phyloP scores from a whole-genome alignment of 2,888 invertebrate species.

The Hipparchia semele region DNA sequence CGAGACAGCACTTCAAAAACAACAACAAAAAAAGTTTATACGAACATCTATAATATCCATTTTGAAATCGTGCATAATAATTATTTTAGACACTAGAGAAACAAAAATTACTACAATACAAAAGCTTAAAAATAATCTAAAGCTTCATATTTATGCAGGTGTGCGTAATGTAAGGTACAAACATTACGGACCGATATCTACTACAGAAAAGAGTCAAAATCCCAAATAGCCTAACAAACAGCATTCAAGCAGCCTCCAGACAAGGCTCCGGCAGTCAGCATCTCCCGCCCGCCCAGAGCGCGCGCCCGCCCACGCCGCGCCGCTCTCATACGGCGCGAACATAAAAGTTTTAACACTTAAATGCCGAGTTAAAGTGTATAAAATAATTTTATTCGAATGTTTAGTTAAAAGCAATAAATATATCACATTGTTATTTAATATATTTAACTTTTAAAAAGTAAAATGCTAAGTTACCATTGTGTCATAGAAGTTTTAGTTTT shows the following conservation, averaged over 20 bases:
- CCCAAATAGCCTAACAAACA: not conserved
- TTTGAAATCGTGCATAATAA: too few relatives aligned
- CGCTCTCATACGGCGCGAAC: not conserved
- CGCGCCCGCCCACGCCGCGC: constrained; percentile 12
- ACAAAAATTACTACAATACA: too few relatives aligned
- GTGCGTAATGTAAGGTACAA: not conserved
- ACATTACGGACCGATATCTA: not conserved
- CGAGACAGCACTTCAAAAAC: too few relatives aligned
- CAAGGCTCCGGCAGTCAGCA: constrained; percentile 27
- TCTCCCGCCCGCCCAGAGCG: constrained; percentile 19
- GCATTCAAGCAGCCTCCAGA: constrained; percentile 3
- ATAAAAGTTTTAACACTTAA: not conserved
- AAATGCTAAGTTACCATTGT: not conserved
- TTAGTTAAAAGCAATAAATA: too few relatives aligned
- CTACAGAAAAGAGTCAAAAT: not conserved
- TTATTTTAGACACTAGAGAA: too few relatives aligned
- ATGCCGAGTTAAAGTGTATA: not conserved
- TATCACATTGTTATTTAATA: not conserved
- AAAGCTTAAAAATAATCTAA: not conserved
- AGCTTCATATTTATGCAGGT: not conserved
- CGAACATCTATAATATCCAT: too few relatives aligned
- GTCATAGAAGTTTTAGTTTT: not conserved
- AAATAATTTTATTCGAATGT: not conserved
- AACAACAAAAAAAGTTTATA: too few relatives aligned
- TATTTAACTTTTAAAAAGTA: not conserved